Evolutionary conservation across 1,140 invertebrate genomes (phyloP), one percentile per base, ranked within the genome.

Genomic region (Frieseomelitta varia): DNA sequence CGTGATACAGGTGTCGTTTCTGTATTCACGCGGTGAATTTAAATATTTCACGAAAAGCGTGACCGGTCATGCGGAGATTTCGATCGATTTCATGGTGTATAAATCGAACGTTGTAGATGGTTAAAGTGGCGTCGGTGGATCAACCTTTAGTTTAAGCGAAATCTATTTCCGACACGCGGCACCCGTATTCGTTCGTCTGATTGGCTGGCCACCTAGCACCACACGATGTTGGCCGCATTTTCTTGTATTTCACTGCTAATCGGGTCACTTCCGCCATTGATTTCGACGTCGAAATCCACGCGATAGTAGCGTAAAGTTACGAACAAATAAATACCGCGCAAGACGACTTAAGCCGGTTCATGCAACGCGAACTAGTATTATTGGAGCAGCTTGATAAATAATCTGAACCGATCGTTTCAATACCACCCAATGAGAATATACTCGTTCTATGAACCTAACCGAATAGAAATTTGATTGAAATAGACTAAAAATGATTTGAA

Each of bases 171-270:
- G 92, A 91, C 90, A 86, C 89, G 80, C 87, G 87, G 90, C 87
- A 88, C 88, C 90, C 82, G 91, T 81, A 92, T 86, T 84, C 85
- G 84, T 92, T 90, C 89, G 85, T 87, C 87, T 80, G 91, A 93
- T 94, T 94, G 93, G 93, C 90, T 92, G 88, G 90, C 90, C 85
- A 87, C 90, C 51, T 87, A 89, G 89, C 78, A 91, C 89, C 86
- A 85, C 85, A 85, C 88, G 78, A 77, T 90, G 81, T 90, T 94
- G 94, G 90, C 93, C 94, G 93, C 93, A 94, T 95, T 94, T 94
- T 94, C 90, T 92, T 92, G 90, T 91, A 90, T 94, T 93, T 93
- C 90, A 86, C 86, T 78, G 83, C 92, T 93, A 95, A 95, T 94
- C 92, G 86, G 93, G 94, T 94, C 93, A 94, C 91, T 94, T 94